Conservation (phyloP, 2,797 vertebrate species). For the Zalophus californianus region DNA sequence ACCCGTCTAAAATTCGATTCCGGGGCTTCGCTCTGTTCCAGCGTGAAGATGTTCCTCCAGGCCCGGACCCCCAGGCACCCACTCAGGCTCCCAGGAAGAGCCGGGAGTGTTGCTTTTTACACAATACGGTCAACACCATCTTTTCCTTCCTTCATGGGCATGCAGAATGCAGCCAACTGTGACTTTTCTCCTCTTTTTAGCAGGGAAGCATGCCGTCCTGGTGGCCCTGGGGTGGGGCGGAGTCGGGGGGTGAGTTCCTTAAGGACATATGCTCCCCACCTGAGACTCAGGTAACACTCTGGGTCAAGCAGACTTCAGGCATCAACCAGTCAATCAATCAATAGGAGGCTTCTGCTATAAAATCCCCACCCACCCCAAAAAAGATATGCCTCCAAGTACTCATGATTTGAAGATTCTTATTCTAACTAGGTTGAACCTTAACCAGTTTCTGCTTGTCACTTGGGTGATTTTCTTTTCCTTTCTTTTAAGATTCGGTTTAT, state of each 20-base stretch:
- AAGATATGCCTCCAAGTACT: not conserved
- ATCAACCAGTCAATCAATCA: not conserved
- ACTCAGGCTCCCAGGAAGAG: not conserved
- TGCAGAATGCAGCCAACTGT: fast-evolving
- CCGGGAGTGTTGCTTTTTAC: fast-evolving
- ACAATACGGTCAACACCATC: fast-evolving
- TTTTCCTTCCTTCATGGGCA: not conserved
- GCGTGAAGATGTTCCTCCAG: fast-evolving
- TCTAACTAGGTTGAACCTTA: not conserved
- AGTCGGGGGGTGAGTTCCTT: too few relatives aligned
- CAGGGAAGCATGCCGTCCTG: not conserved
- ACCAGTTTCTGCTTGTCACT: too few relatives aligned
- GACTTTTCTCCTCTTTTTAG: not conserved
- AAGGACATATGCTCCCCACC: too few relatives aligned
- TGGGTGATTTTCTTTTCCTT: not conserved
- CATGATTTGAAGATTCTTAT: not conserved
- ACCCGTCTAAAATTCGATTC: not conserved
- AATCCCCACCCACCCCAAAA: not conserved
- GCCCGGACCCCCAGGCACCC: too few relatives aligned
- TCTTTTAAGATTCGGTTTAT: too few relatives aligned
- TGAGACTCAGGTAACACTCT: not conserved
- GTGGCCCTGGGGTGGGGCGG: too few relatives aligned
- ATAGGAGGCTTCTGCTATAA: not conserved
- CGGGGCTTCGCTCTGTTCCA: not conserved
- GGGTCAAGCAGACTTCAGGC: not conserved